Base-by-base conservation (phyloP, 2,888 invertebrate genomes). In the Diogma glabrata region DNA sequence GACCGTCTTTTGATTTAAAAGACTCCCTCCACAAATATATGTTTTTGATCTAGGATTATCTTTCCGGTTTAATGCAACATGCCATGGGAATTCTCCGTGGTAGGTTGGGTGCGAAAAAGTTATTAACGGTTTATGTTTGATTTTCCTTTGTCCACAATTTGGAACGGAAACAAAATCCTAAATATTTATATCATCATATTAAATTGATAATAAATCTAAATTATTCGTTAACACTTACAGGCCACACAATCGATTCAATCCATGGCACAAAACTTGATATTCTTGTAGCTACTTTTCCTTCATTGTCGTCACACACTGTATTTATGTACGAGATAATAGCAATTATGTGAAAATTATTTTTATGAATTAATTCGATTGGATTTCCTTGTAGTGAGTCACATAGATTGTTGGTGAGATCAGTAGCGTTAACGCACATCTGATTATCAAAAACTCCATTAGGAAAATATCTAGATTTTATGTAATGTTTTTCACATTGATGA, bases 21-120 rank as follows among this genome's bases (percentile, higher is more conserved):
- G 53, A 6, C 67, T 69, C 3, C 71, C 71, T 2, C 71, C 71
- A 54, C 71, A 72, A 8, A 64, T 67, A 45, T 43, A 43, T 22
- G 12, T 43, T 43, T 43, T 43, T 10, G 43, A 22, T 43, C 14
- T 43, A 6, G n/a, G 7, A 22, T 43, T 14, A 3, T 43, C 43
- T 14, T 23, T 20, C 5, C 43, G 43, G 23, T 43, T 43, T 14
- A 72, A 51, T 0, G 71, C 72, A 0, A 59, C 64, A 56, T 72
- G 72, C 71, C 72, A 72, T 0, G 72, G 71, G 70, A 70, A 72
- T 53, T 71, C 70, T 1, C 72, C 43, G 4, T 67, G 63, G 43
- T 67, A 65, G 0, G 69, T 65, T 0, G 61, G 57, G 8, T 57
- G 54, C 0, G 69, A 71, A 28, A 63, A 62, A 1, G 67, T 66